Conservation (phyloP, 2,888 invertebrate genomes). For the Drosophila rellima region DNA sequence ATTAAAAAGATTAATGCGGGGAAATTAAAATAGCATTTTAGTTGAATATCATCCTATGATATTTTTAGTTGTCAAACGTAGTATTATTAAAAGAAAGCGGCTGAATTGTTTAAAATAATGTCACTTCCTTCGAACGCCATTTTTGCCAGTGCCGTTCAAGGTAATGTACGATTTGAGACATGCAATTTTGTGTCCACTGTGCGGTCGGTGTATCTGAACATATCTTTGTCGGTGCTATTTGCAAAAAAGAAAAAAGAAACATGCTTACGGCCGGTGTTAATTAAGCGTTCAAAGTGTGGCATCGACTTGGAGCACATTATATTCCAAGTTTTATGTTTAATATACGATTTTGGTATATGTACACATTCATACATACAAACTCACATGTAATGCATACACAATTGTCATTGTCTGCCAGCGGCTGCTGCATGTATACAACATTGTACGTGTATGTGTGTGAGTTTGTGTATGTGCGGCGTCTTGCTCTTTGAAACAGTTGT, state of each 20-base stretch:
- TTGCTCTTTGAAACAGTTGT: constrained; percentile 36
- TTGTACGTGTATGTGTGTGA: constrained; percentile 13
- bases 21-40: constrained; percentile 33
- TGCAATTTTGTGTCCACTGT: constrained; percentile 57
- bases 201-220: constrained; percentile 35
- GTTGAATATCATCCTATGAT: constrained; percentile 25
- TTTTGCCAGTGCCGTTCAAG: constrained; percentile 56
- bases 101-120: constrained; percentile 23
- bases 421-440: constrained; percentile 17
- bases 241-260: constrained; percentile 3
- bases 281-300: not conserved
- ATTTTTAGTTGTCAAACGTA: constrained; percentile 20
- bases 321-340: constrained; percentile 28
- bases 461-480: constrained; percentile 40
- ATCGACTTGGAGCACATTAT: not conserved
- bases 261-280: constrained; percentile 13
- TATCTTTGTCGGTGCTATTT: constrained; percentile 11
- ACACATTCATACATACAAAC: constrained; percentile 20
- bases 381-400: constrained; percentile 54
- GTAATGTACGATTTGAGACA: constrained; percentile 65
- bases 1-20: constrained; percentile 62
- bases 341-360: constrained; percentile 31
- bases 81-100: constrained; percentile 16
- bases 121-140: constrained; percentile 44
- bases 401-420: constrained; percentile 38